Conservation (phyloP, 2,113 vertebrate genomes). For the Pelusios castaneus region DNA sequence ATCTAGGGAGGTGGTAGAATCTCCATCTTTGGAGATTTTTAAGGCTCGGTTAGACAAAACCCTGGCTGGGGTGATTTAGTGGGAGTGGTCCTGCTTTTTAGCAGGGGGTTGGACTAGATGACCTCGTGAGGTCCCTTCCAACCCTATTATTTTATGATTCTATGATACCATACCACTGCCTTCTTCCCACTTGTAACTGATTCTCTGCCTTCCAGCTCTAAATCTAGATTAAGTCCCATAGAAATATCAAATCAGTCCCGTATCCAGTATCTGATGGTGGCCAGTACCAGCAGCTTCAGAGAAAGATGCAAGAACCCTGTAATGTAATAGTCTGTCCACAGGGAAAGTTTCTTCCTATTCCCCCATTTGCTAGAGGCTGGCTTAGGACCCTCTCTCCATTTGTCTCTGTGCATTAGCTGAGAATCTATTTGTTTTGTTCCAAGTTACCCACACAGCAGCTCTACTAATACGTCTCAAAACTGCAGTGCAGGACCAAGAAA, state of each 20-base stretch:
- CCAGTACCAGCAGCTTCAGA: neutral
- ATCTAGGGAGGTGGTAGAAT: no score
- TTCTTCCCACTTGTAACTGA: neutral
- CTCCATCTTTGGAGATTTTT: no score
- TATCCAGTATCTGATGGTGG: neutral
- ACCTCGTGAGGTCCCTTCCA: no score
- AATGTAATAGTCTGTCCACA: neutral
- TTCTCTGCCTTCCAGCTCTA: neutral
- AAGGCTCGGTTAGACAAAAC: no score
- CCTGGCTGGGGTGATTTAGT: no score
- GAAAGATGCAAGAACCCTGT: neutral
- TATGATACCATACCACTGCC: no score
- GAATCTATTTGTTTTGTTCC: neutral
- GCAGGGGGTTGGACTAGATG: no score
- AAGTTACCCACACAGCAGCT: neutral
- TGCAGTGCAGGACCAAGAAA: neutral
- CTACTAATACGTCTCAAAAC: neutral
- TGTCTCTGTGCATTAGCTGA: neutral
- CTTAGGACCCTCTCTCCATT: neutral
- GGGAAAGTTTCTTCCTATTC: neutral
- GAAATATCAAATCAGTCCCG: neutral
- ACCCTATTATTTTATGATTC: no score
- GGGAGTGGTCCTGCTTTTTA: no score
- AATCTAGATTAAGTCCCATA: neutral
- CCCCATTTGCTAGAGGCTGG: neutral